phyloP scores from a whole-genome alignment of 2,113 vertebrate genomes.

The Protomyctophum bolini region DNA sequence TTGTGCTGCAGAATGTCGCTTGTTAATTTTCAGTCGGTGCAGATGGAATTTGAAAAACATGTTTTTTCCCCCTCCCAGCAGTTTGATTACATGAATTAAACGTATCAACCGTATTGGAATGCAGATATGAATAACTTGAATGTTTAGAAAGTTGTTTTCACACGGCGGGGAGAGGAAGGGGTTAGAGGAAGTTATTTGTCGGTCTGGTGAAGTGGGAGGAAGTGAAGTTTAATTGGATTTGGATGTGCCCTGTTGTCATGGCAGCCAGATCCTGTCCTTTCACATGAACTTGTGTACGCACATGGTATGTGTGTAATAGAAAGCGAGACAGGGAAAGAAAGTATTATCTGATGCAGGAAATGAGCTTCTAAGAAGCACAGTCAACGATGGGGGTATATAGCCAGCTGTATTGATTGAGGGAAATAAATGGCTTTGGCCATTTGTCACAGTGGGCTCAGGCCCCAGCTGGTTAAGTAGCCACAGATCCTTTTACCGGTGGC shows the following conservation, averaged over 20 bases:
- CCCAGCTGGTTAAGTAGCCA: slow-evolving; percentile 70
- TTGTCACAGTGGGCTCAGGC: slow-evolving; percentile 48
- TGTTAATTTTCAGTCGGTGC: slow-evolving; percentile 26
- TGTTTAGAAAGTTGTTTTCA: slow-evolving; percentile 61
- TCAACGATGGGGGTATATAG: slow-evolving; percentile 46
- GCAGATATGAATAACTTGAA: slow-evolving; percentile 65
- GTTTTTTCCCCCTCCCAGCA: slow-evolving; percentile 6
- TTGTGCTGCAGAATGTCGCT: slow-evolving; percentile 22
- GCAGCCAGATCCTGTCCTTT: slow-evolving; percentile 71
- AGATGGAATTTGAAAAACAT: slow-evolving; percentile 16
- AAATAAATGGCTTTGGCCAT: slow-evolving; percentile 57
- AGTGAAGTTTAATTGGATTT: slow-evolving; percentile 80
- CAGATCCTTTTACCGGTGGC: slow-evolving; percentile 56
- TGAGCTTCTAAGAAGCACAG: slow-evolving; percentile 50
- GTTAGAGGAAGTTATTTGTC: slow-evolving; percentile 71
- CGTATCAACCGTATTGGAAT: slow-evolving; percentile 48
- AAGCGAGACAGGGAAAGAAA: slow-evolving; percentile 17
- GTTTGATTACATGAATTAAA: slow-evolving; percentile 56
- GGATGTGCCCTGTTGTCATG: slow-evolving; percentile 80
- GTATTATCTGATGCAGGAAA: slow-evolving; percentile 54
- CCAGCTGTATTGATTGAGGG: slow-evolving; percentile 51
- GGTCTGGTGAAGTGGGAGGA: slow-evolving; percentile 76
- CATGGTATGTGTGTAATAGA: slow-evolving; percentile 9
- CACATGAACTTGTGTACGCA: slow-evolving; percentile 40
- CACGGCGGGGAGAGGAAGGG: slow-evolving; percentile 43